Evolutionary conservation across 1,140 invertebrate species (phyloP).

Genomic region (Alviniconcha marisindica): DNA sequence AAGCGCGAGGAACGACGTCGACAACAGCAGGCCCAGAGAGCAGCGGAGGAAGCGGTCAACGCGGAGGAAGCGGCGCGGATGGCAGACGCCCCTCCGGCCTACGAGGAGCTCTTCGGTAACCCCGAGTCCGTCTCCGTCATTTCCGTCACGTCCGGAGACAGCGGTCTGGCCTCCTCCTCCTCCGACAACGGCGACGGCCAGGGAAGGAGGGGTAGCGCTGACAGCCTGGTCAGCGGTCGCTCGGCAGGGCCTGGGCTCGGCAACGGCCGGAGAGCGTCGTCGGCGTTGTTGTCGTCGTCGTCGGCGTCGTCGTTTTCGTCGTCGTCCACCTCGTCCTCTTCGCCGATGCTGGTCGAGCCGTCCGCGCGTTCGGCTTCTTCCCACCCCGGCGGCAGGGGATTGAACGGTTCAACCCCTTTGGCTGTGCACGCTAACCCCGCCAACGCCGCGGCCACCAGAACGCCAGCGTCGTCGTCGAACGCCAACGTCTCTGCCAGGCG

Average conservation of each 20-base stretch:
- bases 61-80: neutral
- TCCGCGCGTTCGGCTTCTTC: neutral
- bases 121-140: neutral
- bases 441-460: neutral
- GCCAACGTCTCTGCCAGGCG: too few species aligned
- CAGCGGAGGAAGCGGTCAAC: neutral
- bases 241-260: neutral
- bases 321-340: neutral
- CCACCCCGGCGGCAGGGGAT: too few species aligned
- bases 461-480: neutral
- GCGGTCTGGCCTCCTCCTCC: too few species aligned
- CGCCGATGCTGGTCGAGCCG: neutral
- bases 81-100: conserved; percentile 42
- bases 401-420: too few species aligned
- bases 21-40: neutral
- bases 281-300: neutral
- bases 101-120: conserved; percentile 47
- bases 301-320: neutral
- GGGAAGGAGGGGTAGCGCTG: neutral
- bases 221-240: neutral
- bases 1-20: conserved; percentile 45
- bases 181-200: too few species aligned
- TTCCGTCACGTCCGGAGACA: neutral
- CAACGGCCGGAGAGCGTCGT: neutral
- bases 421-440: too few species aligned